Percentiles rank a stretch among this genome's conserved stretches.
Conservation (phyloP, 2,797 vertebrate genomes). For the Leontocebus nigricollis region DNA sequence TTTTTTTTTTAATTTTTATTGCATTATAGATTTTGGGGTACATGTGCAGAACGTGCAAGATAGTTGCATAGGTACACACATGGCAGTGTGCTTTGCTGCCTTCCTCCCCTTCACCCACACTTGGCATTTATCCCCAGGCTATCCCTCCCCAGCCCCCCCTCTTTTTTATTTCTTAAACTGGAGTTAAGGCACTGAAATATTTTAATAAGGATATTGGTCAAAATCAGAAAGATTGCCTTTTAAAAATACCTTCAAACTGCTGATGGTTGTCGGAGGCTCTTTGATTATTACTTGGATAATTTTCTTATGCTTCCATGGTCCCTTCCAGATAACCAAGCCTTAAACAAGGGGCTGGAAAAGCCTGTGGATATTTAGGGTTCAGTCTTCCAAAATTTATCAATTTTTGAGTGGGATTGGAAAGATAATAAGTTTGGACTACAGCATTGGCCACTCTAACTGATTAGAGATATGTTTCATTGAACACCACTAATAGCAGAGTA, state of each 20-base stretch:
- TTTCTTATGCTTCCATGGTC: not conserved
- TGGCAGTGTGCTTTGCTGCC: no score
- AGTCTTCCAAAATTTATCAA: not conserved
- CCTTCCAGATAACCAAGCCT: not conserved
- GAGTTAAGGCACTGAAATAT: not conserved
- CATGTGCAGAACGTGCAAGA: no score
- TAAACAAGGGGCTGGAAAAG: not conserved
- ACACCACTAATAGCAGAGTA: not conserved
- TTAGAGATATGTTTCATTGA: not conserved
- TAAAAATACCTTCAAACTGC: not conserved
- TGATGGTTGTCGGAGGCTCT: not conserved
- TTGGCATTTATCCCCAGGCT: no score
- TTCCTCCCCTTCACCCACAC: no score
- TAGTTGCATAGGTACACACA: no score
- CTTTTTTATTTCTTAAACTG: not conserved
- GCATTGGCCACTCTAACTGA: not conserved
- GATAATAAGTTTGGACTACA: not conserved
- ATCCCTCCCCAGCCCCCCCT: not conserved
- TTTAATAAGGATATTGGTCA: not conserved
- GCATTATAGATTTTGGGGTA: no score
- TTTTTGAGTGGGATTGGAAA: not conserved
- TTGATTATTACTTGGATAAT: not conserved
- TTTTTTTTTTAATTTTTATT: no score
- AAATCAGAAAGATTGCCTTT: slow-evolving; percentile 1
- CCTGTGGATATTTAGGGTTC: not conserved